phyloP scores from a whole-genome alignment of 2,888 invertebrate species.

The Cheilosia urbana region DNA sequence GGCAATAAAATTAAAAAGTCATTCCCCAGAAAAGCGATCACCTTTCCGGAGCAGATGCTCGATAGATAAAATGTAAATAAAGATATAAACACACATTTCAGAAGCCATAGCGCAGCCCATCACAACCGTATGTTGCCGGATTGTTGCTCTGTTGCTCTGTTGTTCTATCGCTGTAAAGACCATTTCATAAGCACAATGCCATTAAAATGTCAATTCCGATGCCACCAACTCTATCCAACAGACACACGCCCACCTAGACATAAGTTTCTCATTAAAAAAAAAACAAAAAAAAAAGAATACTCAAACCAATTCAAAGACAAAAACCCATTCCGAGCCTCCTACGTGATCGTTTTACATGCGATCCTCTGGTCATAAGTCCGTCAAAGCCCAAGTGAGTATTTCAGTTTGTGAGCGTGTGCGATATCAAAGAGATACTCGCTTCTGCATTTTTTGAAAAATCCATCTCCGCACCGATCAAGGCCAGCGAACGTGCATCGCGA shows the following conservation, averaged over 20 bases:
- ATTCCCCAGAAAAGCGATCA: conserved; percentile 37
- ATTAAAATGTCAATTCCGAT: conserved; percentile 71
- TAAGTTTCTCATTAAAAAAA: conserved; percentile 32
- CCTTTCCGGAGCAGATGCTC: conserved; percentile 41
- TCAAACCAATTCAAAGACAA: neutral
- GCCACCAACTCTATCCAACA: conserved; percentile 61
- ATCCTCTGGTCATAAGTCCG: conserved; percentile 53
- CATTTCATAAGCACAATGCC: conserved; percentile 56
- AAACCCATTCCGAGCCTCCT: conserved; percentile 63
- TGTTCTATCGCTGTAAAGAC: neutral
- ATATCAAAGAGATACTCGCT: conserved; percentile 23
- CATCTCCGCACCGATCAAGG: conserved; percentile 57
- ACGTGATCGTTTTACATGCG: conserved; percentile 70
- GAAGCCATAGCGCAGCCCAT: conserved; percentile 33
- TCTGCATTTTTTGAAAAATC: conserved; percentile 36
- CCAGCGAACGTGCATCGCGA: conserved; percentile 6
- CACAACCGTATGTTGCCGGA: neutral
- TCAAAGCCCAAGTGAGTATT: conserved; percentile 35
- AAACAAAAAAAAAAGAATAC: conserved; percentile 1
- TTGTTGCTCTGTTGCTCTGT: neutral
- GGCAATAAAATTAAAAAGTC: conserved; percentile 68
- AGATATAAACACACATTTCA: conserved; percentile 49
- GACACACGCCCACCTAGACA: conserved; percentile 63
- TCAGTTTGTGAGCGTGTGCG: conserved; percentile 19
- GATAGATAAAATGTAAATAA: conserved; percentile 55